A percentile compares a stretch with the other conserved stretches of the same genome.
Evolutionary conservation across 2,797 vertebrate genomes (phyloP).

Genomic region (Lepus townsendii): DNA sequence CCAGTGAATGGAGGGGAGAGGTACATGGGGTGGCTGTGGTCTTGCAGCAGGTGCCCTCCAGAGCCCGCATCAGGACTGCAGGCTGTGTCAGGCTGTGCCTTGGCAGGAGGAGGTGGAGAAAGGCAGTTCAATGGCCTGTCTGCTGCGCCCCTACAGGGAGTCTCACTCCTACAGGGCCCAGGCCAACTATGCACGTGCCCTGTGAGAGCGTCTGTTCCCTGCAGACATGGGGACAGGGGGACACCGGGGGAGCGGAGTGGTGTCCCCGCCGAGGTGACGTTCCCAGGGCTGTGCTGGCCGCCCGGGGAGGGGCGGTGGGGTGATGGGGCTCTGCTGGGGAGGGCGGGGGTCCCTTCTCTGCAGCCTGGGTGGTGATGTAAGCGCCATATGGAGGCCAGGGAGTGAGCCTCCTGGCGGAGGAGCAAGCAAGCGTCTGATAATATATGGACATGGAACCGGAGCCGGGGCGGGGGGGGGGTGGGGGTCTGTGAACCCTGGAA

Average conservation of each 20-base stretch:
- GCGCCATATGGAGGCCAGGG: accelerated
- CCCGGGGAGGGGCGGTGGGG: neutral
- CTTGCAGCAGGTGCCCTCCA: neutral
- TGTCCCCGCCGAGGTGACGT: neutral
- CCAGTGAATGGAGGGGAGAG: neutral
- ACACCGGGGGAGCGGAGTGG: no score
- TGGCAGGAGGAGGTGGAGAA: no score
- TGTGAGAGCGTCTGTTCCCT: neutral
- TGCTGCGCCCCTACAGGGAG: no score
- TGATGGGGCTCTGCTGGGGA: no score
- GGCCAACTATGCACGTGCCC: no score
- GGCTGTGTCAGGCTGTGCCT: neutral
- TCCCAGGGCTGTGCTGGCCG: accelerated
- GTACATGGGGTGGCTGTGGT: neutral
- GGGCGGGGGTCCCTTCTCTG: neutral
- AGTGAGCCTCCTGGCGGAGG: accelerated
- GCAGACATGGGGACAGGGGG: neutral
- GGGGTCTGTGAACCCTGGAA: accelerated
- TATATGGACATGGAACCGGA: accelerated
- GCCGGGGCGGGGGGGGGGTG: accelerated
- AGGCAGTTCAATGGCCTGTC: neutral
- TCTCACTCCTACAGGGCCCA: no score
- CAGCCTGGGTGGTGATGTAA: neutral
- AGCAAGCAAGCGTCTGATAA: neutral
- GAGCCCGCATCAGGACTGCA: neutral